Evolutionary conservation across 2,888 invertebrate species (phyloP), one percentile per base, ranked within the genome.

Genomic region (Steromphala cineraria): DNA sequence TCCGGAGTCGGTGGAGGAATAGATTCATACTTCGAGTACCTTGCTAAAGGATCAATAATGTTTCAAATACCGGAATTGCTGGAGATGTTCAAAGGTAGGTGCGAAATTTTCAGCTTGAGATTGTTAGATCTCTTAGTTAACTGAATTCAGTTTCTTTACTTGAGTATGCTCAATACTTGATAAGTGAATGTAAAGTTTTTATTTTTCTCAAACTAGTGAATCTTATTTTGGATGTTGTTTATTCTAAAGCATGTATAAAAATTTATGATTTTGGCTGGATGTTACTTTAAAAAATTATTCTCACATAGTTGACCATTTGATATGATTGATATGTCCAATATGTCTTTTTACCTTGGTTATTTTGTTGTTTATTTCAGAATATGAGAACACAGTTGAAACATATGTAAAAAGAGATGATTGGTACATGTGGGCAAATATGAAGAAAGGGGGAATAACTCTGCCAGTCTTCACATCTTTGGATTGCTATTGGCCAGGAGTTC

Each of bases 341-440:
- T n/a, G n/a, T n/a, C n/a, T n/a, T n/a, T n/a, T n/a, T n/a, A 46
- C 10, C 10, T 46, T 46, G 5, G 46, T 2, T 7, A 56, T 24
- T 56, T 56, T 56, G 8, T 19, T 46, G 55, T 56, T 80, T 78
- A 75, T 84, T 88, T 83, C 87, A 94, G 95, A 93, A 76, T 94
- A 94, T 88, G 91, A 93, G 52, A 87, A 88, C 19, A 88, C 94
- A 0, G 94, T 95, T 77, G 94, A 94, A 81, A 92, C 93, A 80
- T 92, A 94, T 87, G 87, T 99, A 89, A 96, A 97, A 90, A 96
- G 97, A 90, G 98, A 98, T 88, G 99, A 99, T 93, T 99, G 99
- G 99, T 98, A 98, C 92, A 95, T 99, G 89, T 99, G 99, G 99
- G 99, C 98, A 0, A 97, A 98, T n/a, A 99, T 99, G 99, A 95